A percentile compares a stretch with the other conserved stretches of the same genome.
phyloP scores from a whole-genome alignment of 1,140 invertebrate genomes.

The Marisa cornuarietis region DNA sequence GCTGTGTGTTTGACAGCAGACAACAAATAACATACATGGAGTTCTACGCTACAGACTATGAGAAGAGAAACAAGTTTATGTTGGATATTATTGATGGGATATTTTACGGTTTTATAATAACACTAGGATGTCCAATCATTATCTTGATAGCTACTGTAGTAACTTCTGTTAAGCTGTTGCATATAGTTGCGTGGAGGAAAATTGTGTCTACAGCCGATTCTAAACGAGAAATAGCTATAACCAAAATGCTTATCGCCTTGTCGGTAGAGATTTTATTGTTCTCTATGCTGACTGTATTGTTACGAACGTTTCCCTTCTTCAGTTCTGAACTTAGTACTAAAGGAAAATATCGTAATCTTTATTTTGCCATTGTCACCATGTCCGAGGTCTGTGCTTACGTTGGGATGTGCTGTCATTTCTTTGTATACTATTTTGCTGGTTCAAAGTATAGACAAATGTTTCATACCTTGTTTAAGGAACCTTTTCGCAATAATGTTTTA shows the following conservation, averaged over 20 bases:
- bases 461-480: too few species aligned
- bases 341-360: neutral
- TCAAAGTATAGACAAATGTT: neutral
- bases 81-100: neutral
- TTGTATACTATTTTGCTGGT: slow-evolving; percentile 8
- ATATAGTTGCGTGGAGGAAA: neutral
- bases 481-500: too few species aligned
- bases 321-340: neutral
- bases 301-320: neutral
- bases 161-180: neutral
- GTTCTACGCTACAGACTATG: too few species aligned
- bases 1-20: neutral
- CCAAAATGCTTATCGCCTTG: slow-evolving; percentile 9
- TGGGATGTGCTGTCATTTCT: neutral
- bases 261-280: neutral
- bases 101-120: slow-evolving; percentile 1
- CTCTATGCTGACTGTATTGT: neutral
- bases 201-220: neutral
- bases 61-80: neutral
- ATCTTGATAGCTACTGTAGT: neutral
- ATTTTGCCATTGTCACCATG: too few species aligned
- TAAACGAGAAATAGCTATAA: neutral
- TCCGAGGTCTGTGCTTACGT: neutral
- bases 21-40: too few species aligned
- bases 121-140: slow-evolving; percentile 4